These are phyloP conservation scores for Oopsacas minuta DNA, from an alignment of 37 sponge, comb jelly and placozoan genomes.

Conservation along the genomic window DNA sequence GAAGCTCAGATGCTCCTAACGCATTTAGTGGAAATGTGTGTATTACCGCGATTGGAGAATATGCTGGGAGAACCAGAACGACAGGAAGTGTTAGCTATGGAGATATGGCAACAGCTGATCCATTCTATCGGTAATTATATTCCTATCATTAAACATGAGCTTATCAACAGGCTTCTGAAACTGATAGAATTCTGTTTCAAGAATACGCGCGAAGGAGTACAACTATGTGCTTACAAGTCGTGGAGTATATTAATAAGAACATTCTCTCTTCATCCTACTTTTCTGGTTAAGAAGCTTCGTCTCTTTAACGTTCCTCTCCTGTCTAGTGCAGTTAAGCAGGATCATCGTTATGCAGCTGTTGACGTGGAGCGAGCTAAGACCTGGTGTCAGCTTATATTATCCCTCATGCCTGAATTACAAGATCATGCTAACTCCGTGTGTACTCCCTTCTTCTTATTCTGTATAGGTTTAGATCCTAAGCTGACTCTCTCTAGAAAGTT, in stretches of 20 bases:
- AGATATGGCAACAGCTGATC: conserved; percentile 16
- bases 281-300: conserved; percentile 1
- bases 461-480: conserved; percentile 35
- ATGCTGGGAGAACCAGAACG: not conserved
- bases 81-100: not conserved
- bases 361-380: conserved; percentile 8
- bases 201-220: not conserved
- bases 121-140: conserved; percentile 14
- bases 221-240: not conserved
- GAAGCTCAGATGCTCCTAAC: not conserved
- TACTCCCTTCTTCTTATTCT: conserved; percentile 34
- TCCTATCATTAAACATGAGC: not conserved
- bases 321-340: conserved; percentile 1
- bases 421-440: conserved; percentile 16
- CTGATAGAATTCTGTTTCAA: conserved; percentile 14
- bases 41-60: not conserved
- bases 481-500: not conserved
- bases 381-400: not conserved
- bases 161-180: not conserved
- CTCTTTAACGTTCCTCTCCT: conserved; percentile 8
- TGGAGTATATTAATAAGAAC: not conserved
- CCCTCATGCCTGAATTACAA: not conserved
- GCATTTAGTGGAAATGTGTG: not conserved
- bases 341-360: not conserved
- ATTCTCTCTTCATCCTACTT: not conserved